Base-by-base conservation (phyloP, 2,113 vertebrate genomes). In the human (Homo sapiens) region DNA sequence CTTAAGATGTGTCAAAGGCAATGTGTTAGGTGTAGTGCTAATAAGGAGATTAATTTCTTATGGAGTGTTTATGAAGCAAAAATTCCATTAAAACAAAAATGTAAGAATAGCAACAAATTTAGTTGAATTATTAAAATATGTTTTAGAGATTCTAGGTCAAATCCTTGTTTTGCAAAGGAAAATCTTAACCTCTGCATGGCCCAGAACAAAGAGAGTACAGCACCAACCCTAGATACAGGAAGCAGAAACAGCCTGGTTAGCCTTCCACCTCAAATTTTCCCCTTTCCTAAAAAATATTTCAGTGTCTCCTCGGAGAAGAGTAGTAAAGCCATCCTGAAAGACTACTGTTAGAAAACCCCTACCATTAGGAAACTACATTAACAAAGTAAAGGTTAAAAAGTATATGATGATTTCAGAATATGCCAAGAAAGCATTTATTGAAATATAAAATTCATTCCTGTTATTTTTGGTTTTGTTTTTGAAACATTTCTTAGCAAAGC, bases 1-100 rank as follows among this genome's bases (percentile, higher is more conserved):
- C 94, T 97, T 98, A 97, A 96, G 96, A 92, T 89, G 45, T 93
- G 75, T 50, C 94, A 97, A 84, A 89, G 48, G 10, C n/a, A 90
- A 61, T 70, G 40, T n/a, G 89, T 98, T 96, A 48, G 68, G 93
- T 96, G 48, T 93, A 32, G 75, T 43, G 27, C 82, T 89, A 84
- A 78, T 85, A 35, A 95, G 80, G 89, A 90, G 59, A 97, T 94
- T 55, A 43, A 91, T 91, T 70, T 59, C 68, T 68, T 64, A 32
- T 50, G 78, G 57, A 38, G 35, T 68, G 50, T 89, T 64, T 57
- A 93, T 30, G 84, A 91, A 68, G 40, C 45, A 91, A 95, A 91
- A 80, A 38, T 61, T 85, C 11, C 72, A 76, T 66, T 79, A 48
- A 93, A 35, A 93, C 48, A 45, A 52, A 89, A 66, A 59, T 38